Conservation (phyloP, 2,113 vertebrate genomes). For the Astur gentilis region DNA sequence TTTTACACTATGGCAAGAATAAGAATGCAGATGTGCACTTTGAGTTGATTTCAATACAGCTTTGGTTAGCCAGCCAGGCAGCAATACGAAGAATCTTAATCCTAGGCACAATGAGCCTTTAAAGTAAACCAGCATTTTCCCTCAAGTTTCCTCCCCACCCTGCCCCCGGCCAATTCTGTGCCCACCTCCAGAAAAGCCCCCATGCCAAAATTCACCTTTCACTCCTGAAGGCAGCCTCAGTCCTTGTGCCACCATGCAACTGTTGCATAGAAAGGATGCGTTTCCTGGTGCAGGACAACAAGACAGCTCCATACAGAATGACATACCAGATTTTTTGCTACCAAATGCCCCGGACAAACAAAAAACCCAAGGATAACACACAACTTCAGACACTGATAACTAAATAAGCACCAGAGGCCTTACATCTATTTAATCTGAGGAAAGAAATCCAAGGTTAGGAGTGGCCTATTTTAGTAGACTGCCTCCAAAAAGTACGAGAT, state of each 20-base stretch:
- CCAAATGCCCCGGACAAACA: background rate
- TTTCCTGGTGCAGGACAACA: background rate
- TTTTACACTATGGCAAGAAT: background rate
- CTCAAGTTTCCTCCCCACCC: background rate
- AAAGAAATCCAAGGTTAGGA: background rate
- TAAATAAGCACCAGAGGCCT: background rate
- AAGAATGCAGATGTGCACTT: background rate
- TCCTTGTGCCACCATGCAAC: fast-evolving
- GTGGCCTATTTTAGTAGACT: background rate
- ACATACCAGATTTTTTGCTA: background rate
- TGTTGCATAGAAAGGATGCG: conserved; percentile 15
- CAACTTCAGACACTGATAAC: fast-evolving
- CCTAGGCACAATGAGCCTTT: background rate
- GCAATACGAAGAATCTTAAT: background rate
- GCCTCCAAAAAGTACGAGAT: background rate
- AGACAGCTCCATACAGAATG: background rate
- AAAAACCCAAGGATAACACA: background rate
- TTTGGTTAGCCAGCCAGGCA: conserved; percentile 18
- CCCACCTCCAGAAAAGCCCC: background rate
- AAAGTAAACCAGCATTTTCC: background rate
- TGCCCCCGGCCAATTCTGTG: background rate
- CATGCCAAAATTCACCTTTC: background rate
- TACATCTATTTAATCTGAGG: background rate
- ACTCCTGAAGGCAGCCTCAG: background rate
- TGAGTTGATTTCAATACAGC: background rate